Conservation (phyloP, 2,888 invertebrate genomes). For the Bellardia bayeri region DNA sequence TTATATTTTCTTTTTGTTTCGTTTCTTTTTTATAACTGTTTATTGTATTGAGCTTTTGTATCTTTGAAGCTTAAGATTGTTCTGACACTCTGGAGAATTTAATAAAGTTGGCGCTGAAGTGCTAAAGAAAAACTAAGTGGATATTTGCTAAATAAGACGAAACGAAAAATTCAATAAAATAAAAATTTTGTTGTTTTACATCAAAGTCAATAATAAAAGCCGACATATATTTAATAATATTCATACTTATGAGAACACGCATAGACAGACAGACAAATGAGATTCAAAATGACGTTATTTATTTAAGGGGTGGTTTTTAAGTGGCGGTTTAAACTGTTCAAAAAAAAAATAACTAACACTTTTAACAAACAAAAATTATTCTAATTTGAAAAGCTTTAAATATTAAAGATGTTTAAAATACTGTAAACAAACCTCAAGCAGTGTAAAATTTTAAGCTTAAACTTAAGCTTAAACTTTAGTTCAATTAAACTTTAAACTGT, state of each 20-base stretch:
- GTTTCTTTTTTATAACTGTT: background rate
- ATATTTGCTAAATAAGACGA: background rate
- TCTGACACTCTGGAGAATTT: slow-evolving; percentile 25
- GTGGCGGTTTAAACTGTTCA: no score
- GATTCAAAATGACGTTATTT: no score
- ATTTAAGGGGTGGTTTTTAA: no score
- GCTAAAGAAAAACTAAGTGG: background rate
- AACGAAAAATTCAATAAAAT: background rate
- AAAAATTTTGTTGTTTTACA: background rate
- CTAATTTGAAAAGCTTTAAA: no score
- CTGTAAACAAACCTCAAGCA: no score
- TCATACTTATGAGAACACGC: background rate
- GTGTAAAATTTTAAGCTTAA: no score
- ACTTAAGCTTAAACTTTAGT: no score
- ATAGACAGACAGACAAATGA: background rate
- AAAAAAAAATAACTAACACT: no score
- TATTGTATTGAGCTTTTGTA: background rate
- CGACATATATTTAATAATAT: background rate
- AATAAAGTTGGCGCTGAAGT: background rate
- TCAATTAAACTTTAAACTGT: no score
- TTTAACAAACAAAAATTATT: no score
- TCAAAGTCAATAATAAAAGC: background rate
- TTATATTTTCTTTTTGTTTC: background rate
- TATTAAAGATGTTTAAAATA: no score
- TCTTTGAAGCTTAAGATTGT: background rate